A percentile compares a stretch with the other conserved stretches of the same genome.
phyloP scores from a whole-genome alignment of 2,113 vertebrate species.

The Thermophis baileyi region DNA sequence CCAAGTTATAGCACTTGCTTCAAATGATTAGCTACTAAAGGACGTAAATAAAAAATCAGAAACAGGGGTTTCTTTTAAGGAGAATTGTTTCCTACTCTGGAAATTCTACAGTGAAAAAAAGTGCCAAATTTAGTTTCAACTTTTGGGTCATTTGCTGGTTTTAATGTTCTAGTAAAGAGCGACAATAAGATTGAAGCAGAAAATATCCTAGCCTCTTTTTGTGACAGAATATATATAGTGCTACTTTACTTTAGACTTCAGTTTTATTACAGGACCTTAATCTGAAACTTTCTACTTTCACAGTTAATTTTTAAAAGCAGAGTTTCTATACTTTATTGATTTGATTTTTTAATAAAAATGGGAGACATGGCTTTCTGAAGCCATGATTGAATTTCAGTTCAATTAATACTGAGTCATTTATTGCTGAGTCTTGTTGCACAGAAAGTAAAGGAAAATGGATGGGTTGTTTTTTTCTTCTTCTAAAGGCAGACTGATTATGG shows the following conservation, averaged over 20 bases:
- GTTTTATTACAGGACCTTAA: slow-evolving; percentile 13
- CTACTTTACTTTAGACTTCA: neutral
- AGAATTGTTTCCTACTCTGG: slow-evolving; percentile 64
- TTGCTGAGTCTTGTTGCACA: neutral
- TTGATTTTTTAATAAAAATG: slow-evolving; percentile 24
- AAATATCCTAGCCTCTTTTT: slow-evolving; percentile 49
- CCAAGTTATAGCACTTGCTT: slow-evolving; percentile 64
- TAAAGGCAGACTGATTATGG: neutral
- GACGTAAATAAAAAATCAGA: slow-evolving; percentile 44
- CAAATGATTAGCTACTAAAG: slow-evolving; percentile 65
- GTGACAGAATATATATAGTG: neutral
- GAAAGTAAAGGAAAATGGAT: slow-evolving; percentile 10
- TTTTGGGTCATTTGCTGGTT: slow-evolving; percentile 40
- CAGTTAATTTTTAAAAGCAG: slow-evolving; percentile 28
- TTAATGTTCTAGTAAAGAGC: slow-evolving; percentile 19
- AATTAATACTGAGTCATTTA: neutral
- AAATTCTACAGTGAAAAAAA: slow-evolving; percentile 57
- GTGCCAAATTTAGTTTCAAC: slow-evolving; percentile 48
- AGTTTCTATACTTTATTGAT: neutral
- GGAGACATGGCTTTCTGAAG: neutral
- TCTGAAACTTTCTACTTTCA: slow-evolving; percentile 20
- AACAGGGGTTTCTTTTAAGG: slow-evolving; percentile 56
- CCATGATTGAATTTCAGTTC: slow-evolving; percentile 23
- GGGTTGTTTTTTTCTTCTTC: neutral
- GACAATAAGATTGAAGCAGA: slow-evolving; percentile 40